phyloP scores from a whole-genome alignment of 2,113 vertebrate genomes.

The Nettapus auritus region DNA sequence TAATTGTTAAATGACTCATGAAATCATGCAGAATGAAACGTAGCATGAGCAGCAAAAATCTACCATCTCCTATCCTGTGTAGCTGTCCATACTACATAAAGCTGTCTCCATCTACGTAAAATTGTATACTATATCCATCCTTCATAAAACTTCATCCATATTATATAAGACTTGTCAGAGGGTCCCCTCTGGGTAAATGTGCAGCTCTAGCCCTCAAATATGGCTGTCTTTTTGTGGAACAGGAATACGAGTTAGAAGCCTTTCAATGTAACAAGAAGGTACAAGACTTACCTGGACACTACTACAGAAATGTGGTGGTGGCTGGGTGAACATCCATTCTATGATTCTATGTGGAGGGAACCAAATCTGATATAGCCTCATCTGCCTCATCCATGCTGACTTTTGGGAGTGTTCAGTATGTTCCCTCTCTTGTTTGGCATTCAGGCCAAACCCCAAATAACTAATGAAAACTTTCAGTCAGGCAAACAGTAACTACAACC shows the following conservation, averaged over 20 bases:
- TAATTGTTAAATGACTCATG: conserved; percentile 14
- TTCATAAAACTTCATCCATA: neutral
- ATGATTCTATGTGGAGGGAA: neutral
- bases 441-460: neutral
- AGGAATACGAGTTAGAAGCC: neutral
- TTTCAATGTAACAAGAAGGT: fast-evolving
- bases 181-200: neutral
- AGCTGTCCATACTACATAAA: neutral
- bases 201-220: neutral
- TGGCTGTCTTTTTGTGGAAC: neutral
- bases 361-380: neutral
- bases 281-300: neutral
- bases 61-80: neutral
- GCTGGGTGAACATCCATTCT: too few relatives aligned
- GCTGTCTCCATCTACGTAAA: neutral
- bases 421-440: neutral
- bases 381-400: neutral
- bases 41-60: neutral
- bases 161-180: neutral
- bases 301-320: neutral
- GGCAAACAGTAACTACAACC: neutral
- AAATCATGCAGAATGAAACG: neutral
- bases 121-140: neutral
- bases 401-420: neutral
- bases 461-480: neutral